Base-by-base conservation (phyloP, 1,140 invertebrate species). In the Cardiocondyla obscurior region DNA sequence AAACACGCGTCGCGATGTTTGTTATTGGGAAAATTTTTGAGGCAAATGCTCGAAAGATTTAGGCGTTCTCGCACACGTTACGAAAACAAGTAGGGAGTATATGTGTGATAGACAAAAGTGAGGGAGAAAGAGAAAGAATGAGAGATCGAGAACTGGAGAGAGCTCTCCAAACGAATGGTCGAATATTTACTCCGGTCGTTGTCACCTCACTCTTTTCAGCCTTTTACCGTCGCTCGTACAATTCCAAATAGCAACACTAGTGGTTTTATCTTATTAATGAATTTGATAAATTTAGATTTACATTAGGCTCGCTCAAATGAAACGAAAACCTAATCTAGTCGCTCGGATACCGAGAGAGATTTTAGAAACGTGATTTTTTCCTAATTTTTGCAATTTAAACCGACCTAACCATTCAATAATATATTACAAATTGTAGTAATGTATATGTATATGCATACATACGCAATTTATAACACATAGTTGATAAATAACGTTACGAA, bases 181-280 rank as follows among this genome's bases (percentile, higher is more conserved):
- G 86, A 91, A 89, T 91, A 91, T 91, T 91, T 91, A 85, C 86
- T 82, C 74, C 84, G 33, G 60, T 19, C 25, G 22, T 33, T 14
- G 58, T 30, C 60, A 44, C 25, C 49, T 64, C 42, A 22, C 19
- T 81, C n/a, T 8, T 82, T 82, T 57, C 25, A 42, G 6, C n/a
- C 39, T 77, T 86, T 58, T 58, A 69, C 16, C 49, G 30, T 53
- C 64, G 58, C 70, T 86, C n/a, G 64, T 51, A 28, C 85, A 86
- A 86, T 86, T 69, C 25, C n/a, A 55, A 85, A 82, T 49, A 76
- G 60, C 36, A 73, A 67, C 44, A 64, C 62, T 83, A 85, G 69
- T 74, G 84, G 49, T 73, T 84, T 70, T 73, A 46, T 46, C 55
- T 30, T 42, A 25, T 10, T 39, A 49, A 57, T 44, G 33, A 53